Evolutionary conservation across 2,113 vertebrate genomes (phyloP).

Genomic region (Mus pahari): DNA sequence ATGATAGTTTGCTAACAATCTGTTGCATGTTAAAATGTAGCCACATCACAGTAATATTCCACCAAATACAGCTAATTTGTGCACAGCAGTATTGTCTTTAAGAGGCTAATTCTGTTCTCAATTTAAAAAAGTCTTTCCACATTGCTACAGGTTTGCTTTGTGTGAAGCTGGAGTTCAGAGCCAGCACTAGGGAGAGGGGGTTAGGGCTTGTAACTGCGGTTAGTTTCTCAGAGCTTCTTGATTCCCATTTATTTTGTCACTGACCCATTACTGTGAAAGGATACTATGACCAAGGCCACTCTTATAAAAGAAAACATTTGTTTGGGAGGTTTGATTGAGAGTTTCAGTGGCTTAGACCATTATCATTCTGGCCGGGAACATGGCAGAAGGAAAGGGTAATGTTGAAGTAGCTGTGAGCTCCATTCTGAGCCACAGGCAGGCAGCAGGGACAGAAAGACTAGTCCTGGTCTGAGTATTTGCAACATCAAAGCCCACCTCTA

Average conservation of each 20-base stretch:
- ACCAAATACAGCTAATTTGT: slow-evolving; percentile 59
- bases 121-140: slow-evolving; percentile 54
- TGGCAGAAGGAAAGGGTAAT: too few species aligned
- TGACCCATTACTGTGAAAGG: not conserved
- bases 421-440: not conserved
- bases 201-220: not conserved
- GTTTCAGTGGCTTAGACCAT: not conserved
- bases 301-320: not conserved
- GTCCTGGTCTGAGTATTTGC: not conserved
- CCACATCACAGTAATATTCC: slow-evolving; percentile 61
- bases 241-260: not conserved
- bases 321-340: not conserved
- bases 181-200: not conserved
- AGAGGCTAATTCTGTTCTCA: not conserved
- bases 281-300: not conserved
- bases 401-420: not conserved
- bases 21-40: slow-evolving; percentile 76
- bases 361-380: not conserved
- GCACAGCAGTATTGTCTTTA: not conserved
- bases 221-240: not conserved
- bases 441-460: not conserved
- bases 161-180: not conserved
- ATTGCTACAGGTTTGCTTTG: not conserved
- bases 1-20: slow-evolving; percentile 76
- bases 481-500: not conserved